Percentiles rank a stretch among this genome's conserved stretches.
Conservation (phyloP, 2,888 invertebrate genomes). For the Papilio gigon region DNA sequence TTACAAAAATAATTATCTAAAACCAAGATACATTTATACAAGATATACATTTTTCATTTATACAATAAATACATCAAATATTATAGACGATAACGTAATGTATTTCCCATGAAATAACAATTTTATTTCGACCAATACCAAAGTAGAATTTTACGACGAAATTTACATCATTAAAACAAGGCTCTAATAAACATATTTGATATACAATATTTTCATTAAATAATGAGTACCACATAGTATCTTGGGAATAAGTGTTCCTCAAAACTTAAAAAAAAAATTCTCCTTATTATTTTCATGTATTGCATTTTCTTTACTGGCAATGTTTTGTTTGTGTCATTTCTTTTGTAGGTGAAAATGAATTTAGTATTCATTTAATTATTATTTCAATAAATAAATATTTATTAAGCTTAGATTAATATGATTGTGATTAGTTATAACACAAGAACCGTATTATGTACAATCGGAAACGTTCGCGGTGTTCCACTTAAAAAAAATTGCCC, state of each 20-base stretch:
- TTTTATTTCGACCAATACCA: neutral
- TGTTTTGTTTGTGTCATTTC: too few species aligned
- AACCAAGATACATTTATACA: slow-evolving; percentile 3
- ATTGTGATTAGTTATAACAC: neutral
- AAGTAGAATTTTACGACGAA: neutral
- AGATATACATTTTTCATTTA: slow-evolving; percentile 2
- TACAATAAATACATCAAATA: slow-evolving; percentile 8
- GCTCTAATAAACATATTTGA: too few species aligned
- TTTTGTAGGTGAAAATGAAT: neutral
- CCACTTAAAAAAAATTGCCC: too few species aligned
- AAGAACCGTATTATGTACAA: neutral
- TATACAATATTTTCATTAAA: too few species aligned
- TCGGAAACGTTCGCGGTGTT: too few species aligned
- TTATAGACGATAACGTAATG: neutral
- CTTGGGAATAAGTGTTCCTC: too few species aligned
- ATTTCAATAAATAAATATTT: neutral
- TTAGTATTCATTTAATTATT: neutral
- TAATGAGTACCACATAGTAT: too few species aligned
- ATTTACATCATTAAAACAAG: neutral
- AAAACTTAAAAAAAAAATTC: neutral
- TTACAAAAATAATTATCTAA: slow-evolving; percentile 17
- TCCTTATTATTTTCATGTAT: neutral
- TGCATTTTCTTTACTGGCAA: too few species aligned
- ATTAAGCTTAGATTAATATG: neutral
- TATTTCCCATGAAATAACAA: neutral